Base-by-base conservation (phyloP, 2,888 invertebrate species). In the Tricholauxania praeusta region DNA sequence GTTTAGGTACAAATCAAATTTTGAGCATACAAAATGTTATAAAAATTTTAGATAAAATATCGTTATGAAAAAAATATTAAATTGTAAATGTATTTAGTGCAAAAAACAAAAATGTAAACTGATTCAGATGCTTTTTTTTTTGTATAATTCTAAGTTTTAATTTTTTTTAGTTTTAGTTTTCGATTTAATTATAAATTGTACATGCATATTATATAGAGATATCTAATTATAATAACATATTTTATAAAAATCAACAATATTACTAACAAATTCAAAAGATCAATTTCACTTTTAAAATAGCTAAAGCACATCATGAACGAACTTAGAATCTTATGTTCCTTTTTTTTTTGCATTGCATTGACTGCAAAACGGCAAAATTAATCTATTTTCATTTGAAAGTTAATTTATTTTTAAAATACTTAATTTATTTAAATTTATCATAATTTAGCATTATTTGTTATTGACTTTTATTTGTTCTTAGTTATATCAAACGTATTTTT, bases 291-390 rank as follows among this genome's bases (percentile, higher is more conserved):
- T 78, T 60, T 76, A 75, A 72, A 76, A 78, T 72, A 72, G 72
- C 76, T 81, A 79, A 78, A 80, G 53, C 66, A 15, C 52, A 76
- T 66, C 74, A 82, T 82, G 80, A 80, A 82, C 75, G 76, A 78
- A 82, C 78, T 82, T 82, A 78, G 1, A 12, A 32, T 63, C 48
- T 39, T 63, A 14, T 48, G n/a, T 63, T 22, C 39, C 48, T 63
- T 48, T 48, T 47, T 15, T 28, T 17, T 17, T 57, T 67, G 69
- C 22, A 39, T 53, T 22, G 66, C 39, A 64, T 71, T 68, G 49
- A 71, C 67, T 71, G 71, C 72, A 59, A 55, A 60, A 51, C 60
- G 22, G 19, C n/a, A 53, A 17, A 52, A 22, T 51, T 47, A 32
- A 17, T 28, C 48, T 28, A 28, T 32, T 17, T 52, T 60, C 57